Evolutionary conservation across 1,140 invertebrate species (phyloP).

Genomic region (Lepidurus packardi): DNA sequence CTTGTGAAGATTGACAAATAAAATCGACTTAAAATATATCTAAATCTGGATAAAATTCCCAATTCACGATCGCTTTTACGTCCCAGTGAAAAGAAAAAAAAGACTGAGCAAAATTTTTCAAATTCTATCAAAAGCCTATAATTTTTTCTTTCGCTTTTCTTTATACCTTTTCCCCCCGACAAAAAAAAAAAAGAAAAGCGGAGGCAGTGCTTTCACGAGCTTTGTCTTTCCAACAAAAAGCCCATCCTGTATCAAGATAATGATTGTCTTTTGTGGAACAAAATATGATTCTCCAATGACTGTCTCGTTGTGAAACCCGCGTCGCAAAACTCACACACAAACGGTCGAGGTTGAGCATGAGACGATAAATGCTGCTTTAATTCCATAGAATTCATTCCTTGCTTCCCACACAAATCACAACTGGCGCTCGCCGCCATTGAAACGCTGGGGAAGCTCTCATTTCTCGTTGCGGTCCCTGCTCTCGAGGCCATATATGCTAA

Average conservation of each 20-base stretch:
- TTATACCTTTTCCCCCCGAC: not conserved
- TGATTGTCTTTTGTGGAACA: constrained; percentile 37
- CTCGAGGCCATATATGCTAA: not conserved
- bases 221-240: not conserved
- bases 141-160: not conserved
- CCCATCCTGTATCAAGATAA: constrained; percentile 3
- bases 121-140: not conserved
- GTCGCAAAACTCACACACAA: constrained; percentile 43
- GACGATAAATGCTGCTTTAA: constrained; percentile 39
- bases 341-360: constrained; percentile 42
- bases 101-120: not conserved
- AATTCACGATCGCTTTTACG: not conserved
- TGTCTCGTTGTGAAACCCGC: constrained; percentile 42
- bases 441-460: constrained; percentile 5
- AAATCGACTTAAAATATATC: constrained; percentile 16
- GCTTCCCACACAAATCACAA: constrained; percentile 18
- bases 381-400: constrained; percentile 22
- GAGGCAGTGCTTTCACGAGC: not conserved
- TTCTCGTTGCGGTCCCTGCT: not conserved
- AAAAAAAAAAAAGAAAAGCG: not conserved
- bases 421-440: not conserved
- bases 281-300: constrained; percentile 39
- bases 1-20: constrained; percentile 4
- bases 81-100: not conserved
- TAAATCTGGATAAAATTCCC: constrained; percentile 5